A percentile compares a stretch with the other conserved stretches of the same genome.
Evolutionary conservation across 2,888 invertebrate species (phyloP).

Genomic region (Pollenia angustigena): DNA sequence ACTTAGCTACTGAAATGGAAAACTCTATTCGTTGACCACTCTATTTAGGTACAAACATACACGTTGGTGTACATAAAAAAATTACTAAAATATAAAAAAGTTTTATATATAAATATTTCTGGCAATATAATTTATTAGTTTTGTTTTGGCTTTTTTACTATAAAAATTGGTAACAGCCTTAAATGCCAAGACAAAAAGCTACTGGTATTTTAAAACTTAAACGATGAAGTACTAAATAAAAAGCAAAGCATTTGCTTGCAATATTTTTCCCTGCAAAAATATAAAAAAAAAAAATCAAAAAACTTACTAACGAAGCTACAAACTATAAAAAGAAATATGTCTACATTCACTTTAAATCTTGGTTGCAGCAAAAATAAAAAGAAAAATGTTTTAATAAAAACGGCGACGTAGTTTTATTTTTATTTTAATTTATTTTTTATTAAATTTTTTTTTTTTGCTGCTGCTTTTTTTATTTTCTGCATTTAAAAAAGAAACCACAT

Average conservation of each 20-base stretch:
- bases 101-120: slow-evolving; percentile 42
- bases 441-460: slow-evolving; percentile 1
- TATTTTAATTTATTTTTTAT: background rate
- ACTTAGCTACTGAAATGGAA: slow-evolving; percentile 59
- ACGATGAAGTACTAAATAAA: background rate
- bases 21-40: slow-evolving; percentile 51
- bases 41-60: slow-evolving; percentile 19
- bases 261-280: background rate
- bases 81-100: slow-evolving; percentile 5
- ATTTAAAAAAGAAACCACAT: slow-evolving; percentile 59
- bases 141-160: slow-evolving; percentile 77
- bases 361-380: slow-evolving; percentile 6
- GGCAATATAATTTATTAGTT: slow-evolving; percentile 61
- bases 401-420: slow-evolving; percentile 36
- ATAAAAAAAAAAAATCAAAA: too few relatives aligned
- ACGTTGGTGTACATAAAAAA: too few relatives aligned
- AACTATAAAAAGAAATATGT: slow-evolving; percentile 11
- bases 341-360: slow-evolving; percentile 45
- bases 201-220: slow-evolving; percentile 78
- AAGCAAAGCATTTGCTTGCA: slow-evolving; percentile 32
- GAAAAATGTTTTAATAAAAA: slow-evolving; percentile 58
- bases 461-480: slow-evolving; percentile 26
- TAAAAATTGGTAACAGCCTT: slow-evolving; percentile 81
- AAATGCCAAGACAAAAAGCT: slow-evolving; percentile 81
- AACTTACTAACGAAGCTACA: slow-evolving; percentile 22